A percentile compares a stretch with the other conserved stretches of the same genome.
These are phyloP conservation scores for Myocastor coypus DNA, from an alignment of 2,113 vertebrate species.

Conservation along the genomic window DNA sequence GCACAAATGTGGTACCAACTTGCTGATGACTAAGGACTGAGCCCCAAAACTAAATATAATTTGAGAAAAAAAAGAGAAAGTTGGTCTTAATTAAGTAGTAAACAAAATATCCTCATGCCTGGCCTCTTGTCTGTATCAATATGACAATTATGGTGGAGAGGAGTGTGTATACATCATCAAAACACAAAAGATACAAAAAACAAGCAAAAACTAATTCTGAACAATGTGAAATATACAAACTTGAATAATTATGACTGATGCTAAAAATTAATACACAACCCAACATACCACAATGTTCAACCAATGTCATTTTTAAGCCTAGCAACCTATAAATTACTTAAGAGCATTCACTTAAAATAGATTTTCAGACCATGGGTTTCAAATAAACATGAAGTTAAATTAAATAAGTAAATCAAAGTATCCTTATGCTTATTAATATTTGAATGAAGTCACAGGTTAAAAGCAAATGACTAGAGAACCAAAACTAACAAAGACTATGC, in stretches of 20 bases:
- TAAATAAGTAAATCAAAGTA: not conserved
- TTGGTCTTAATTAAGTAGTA: slow-evolving; percentile 56
- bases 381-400: slow-evolving; percentile 54
- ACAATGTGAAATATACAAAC: slow-evolving; percentile 49
- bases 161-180: slow-evolving; percentile 31
- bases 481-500: slow-evolving; percentile 28
- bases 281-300: slow-evolving; percentile 57
- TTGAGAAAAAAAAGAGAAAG: slow-evolving; percentile 56
- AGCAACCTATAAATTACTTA: slow-evolving; percentile 19
- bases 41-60: slow-evolving; percentile 89
- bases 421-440: slow-evolving; percentile 48
- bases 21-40: slow-evolving; percentile 93
- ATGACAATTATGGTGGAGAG: slow-evolving; percentile 45
- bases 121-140: slow-evolving; percentile 37
- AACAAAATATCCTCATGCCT: slow-evolving; percentile 43
- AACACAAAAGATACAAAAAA: slow-evolving; percentile 56
- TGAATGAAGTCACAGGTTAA: slow-evolving; percentile 63
- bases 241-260: slow-evolving; percentile 26
- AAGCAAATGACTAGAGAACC: slow-evolving; percentile 55
- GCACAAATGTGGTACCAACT: slow-evolving; percentile 95
- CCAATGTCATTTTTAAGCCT: slow-evolving; percentile 52
- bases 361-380: slow-evolving; percentile 42
- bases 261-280: slow-evolving; percentile 60
- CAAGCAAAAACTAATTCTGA: slow-evolving; percentile 59
- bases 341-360: slow-evolving; percentile 52